Evolutionary conservation across 2,797 vertebrate species (phyloP).

Genomic region (Rhinatrema bivittatum): DNA sequence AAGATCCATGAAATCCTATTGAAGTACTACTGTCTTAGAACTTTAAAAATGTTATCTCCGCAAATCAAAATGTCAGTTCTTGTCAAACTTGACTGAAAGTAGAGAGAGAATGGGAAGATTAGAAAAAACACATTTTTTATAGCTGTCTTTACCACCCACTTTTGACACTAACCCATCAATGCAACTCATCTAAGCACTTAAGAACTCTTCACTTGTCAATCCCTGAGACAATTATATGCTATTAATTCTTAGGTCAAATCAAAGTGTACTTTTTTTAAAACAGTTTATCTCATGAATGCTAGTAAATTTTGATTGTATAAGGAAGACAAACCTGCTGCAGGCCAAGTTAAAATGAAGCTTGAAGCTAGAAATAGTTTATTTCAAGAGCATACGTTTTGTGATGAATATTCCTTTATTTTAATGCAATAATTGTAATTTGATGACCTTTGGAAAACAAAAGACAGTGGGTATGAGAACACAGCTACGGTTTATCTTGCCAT

Average conservation of each 20-base stretch:
- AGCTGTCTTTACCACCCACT: no score
- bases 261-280: conserved; percentile 33
- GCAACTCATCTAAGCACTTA: conserved; percentile 26
- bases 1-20: no score
- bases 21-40: no score
- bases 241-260: conserved; percentile 38
- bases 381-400: conserved; percentile 33
- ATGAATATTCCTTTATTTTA: conserved; percentile 25
- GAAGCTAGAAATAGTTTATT: conserved; percentile 25
- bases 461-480: conserved; percentile 5
- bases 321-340: conserved; percentile 28
- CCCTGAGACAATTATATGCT: conserved; percentile 6
- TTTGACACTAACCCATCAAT: conserved; percentile 23
- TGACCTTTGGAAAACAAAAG: conserved; percentile 23
- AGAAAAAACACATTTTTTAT: no score
- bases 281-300: conserved; percentile 31
- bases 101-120: no score
- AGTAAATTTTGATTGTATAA: conserved; percentile 24
- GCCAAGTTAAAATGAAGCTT: conserved; percentile 30
- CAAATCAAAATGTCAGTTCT: not conserved
- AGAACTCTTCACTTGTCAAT: conserved; percentile 16
- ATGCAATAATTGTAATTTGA: conserved; percentile 23
- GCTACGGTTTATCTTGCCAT: conserved; percentile 20
- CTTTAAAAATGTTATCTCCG: not conserved
- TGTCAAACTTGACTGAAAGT: not conserved